phyloP scores from a whole-genome alignment of 2,888 invertebrate genomes.

The Coelopa pilipes region DNA sequence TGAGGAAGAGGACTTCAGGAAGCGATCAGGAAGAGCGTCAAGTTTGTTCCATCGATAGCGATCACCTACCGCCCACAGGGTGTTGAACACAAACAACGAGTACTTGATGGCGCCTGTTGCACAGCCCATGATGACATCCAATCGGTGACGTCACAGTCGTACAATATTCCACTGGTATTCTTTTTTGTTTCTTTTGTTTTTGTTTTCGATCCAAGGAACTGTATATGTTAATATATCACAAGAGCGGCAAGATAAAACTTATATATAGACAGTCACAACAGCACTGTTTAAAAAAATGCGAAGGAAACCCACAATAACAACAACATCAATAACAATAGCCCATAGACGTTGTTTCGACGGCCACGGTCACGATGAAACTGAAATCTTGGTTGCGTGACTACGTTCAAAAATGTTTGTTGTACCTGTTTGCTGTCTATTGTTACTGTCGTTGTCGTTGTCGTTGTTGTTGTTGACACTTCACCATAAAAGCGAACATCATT shows the following conservation, averaged over 20 bases:
- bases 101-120: slow-evolving; percentile 59
- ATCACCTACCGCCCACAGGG: slow-evolving; percentile 60
- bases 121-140: slow-evolving; percentile 54
- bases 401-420: slow-evolving; percentile 43
- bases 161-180: too few relatives aligned
- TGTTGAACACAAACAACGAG: slow-evolving; percentile 56
- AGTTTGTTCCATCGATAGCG: neutral
- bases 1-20: neutral
- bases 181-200: slow-evolving; percentile 25
- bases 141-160: slow-evolving; percentile 6
- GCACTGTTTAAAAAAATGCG: too few relatives aligned
- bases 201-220: neutral
- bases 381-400: slow-evolving; percentile 45
- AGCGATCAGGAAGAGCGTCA: neutral
- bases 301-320: too few relatives aligned
- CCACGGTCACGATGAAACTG: slow-evolving; percentile 60
- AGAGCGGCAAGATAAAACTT: too few relatives aligned
- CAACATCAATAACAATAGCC: neutral
- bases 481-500: slow-evolving; percentile 41
- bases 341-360: slow-evolving; percentile 43
- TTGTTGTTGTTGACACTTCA: slow-evolving; percentile 20
- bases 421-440: neutral
- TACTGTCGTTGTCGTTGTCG: too few relatives aligned
- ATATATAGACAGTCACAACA: too few relatives aligned
- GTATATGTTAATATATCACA: too few relatives aligned